phyloP scores from a whole-genome alignment of 2,113 vertebrate species.

The Columba janthina region DNA sequence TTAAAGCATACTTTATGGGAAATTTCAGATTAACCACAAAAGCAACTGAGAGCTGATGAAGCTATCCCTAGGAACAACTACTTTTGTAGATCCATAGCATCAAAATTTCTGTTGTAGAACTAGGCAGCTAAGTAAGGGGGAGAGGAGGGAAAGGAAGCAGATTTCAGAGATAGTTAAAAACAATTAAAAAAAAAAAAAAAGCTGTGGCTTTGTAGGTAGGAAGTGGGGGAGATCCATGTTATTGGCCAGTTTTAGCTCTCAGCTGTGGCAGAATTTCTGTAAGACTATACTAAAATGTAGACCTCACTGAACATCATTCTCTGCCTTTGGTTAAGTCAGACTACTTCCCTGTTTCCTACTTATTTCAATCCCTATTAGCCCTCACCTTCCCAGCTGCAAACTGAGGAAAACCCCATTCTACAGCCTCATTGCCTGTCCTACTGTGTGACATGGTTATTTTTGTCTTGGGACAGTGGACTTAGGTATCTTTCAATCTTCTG shows the following conservation, averaged over 20 bases:
- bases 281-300: background rate
- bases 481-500: background rate
- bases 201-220: background rate
- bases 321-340: background rate
- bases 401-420: background rate
- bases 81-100: background rate
- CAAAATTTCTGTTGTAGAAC: background rate
- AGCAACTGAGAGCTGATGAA: background rate
- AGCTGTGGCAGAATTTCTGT: background rate
- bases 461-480: accelerated
- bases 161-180: background rate
- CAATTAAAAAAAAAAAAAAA: accelerated
- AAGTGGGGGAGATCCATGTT: background rate
- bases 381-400: background rate
- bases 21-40: background rate
- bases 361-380: background rate
- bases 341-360: background rate
- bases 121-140: background rate
- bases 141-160: too few relatives aligned
- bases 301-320: background rate
- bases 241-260: background rate
- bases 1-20: background rate
- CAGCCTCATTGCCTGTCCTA: background rate
- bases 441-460: background rate
- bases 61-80: background rate